phyloP scores from a whole-genome alignment of 2,888 invertebrate species.

The Eupithecia inturbata region DNA sequence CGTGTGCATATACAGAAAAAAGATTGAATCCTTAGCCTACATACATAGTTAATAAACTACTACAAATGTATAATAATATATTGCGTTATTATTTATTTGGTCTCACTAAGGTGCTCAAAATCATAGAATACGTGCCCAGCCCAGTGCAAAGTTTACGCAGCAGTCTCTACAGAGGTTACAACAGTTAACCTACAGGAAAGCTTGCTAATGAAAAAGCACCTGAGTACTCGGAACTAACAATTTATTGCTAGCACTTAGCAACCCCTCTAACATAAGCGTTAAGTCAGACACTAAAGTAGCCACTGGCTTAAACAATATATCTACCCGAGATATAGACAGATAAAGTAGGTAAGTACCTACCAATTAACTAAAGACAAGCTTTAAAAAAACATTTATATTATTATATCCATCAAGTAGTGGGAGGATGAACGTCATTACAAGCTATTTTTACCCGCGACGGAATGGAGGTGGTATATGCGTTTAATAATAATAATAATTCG shows the following conservation, averaged over 20 bases:
- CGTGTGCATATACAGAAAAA: too few species aligned
- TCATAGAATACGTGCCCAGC: neutral
- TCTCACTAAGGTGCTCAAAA: too few species aligned
- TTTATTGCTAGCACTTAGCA: conserved; percentile 77
- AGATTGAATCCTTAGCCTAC: too few species aligned
- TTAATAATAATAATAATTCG: too few species aligned
- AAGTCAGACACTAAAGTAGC: conserved; percentile 48
- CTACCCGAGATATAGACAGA: conserved; percentile 18
- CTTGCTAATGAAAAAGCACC: conserved; percentile 72
- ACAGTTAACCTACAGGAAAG: conserved; percentile 55
- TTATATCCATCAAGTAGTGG: neutral
- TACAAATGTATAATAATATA: too few species aligned
- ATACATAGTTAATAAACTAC: too few species aligned
- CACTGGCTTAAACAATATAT: conserved; percentile 43
- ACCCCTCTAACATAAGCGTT: conserved; percentile 63
- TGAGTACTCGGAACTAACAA: conserved; percentile 66
- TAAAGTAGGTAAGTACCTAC: neutral
- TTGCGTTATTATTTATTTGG: too few species aligned
- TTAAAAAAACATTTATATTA: neutral
- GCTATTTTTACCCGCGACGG: too few species aligned
- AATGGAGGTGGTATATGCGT: too few species aligned
- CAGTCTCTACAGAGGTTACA: conserved; percentile 29
- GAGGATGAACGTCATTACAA: neutral
- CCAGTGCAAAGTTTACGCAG: neutral
- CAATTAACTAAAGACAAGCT: neutral